A percentile compares a stretch with the other conserved stretches of the same genome.
Evolutionary conservation across 2,113 vertebrate genomes (phyloP).

Genomic region (Plecturocebus donacophilus): DNA sequence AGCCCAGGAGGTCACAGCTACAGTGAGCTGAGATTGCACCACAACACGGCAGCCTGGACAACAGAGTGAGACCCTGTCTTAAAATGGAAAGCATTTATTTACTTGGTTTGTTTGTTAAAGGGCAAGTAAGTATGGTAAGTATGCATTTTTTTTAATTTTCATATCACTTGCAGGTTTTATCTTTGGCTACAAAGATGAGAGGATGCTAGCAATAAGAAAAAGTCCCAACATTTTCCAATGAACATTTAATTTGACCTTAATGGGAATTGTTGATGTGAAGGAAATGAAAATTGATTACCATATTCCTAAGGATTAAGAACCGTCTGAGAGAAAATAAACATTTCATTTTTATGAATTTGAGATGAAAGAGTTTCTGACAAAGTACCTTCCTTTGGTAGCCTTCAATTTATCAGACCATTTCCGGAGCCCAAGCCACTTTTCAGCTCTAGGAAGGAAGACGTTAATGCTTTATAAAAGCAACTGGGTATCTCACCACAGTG

Average conservation of each 20-base stretch:
- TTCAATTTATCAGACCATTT: neutral
- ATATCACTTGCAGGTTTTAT: neutral
- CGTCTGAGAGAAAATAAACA: constrained; percentile 35
- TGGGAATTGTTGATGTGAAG: constrained; percentile 57
- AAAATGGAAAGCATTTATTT: neutral
- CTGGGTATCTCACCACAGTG: constrained; percentile 28
- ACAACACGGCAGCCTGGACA: too few species aligned
- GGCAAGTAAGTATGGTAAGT: neutral
- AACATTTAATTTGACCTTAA: constrained; percentile 58
- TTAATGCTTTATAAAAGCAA: constrained; percentile 25
- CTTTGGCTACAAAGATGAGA: constrained; percentile 5
- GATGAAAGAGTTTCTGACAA: neutral
- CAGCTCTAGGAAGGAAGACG: neutral
- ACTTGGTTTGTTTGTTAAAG: neutral
- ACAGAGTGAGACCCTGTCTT: too few species aligned
- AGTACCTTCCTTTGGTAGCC: neutral
- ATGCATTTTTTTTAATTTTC: neutral
- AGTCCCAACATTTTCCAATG: neutral
- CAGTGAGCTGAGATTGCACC: too few species aligned
- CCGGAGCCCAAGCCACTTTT: neutral
- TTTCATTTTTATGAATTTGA: neutral
- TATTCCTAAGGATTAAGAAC: constrained; percentile 51
- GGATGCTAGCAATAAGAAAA: neutral
- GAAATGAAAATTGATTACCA: constrained; percentile 61
- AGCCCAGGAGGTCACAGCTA: too few species aligned